phyloP scores from a whole-genome alignment of 1,140 invertebrate species.

The Camponotus pennsylvanicus region DNA sequence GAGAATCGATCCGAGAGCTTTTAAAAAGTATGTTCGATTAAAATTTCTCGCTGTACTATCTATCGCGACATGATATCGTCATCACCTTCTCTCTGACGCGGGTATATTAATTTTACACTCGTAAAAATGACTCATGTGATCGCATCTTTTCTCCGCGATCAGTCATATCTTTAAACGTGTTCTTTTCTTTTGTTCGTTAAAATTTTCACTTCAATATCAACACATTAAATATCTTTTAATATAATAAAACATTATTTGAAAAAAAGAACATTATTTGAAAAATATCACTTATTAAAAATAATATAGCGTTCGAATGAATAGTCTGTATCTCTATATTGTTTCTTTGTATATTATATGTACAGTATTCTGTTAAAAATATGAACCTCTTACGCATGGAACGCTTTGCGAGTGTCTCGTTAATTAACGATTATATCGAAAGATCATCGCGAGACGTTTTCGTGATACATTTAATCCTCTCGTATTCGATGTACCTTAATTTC shows the following conservation, averaged over 20 bases:
- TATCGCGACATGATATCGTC: background rate
- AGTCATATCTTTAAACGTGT: background rate
- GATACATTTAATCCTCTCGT: background rate
- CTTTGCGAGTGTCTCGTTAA: conserved; percentile 41
- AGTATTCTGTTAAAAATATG: no score
- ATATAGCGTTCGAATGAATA: background rate
- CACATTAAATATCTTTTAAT: background rate
- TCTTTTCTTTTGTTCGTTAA: background rate
- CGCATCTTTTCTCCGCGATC: background rate
- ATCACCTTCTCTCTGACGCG: conserved; percentile 4
- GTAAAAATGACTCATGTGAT: conserved; percentile 7
- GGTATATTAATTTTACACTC: conserved; percentile 10
- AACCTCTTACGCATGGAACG: conserved; percentile 41
- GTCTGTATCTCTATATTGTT: background rate
- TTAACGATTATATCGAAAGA: conserved; percentile 4
- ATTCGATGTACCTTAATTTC: background rate
- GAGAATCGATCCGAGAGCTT: background rate
- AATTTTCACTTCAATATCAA: background rate
- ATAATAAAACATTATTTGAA: background rate
- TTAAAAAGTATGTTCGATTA: background rate
- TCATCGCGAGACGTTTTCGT: conserved; percentile 35
- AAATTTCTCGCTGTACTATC: background rate
- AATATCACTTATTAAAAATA: background rate
- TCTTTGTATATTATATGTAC: background rate
- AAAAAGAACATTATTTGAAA: background rate